These are phyloP conservation scores for Acanthacorydalis orientalis DNA, from an alignment of 2,888 invertebrate genomes.

Conservation along the genomic window DNA sequence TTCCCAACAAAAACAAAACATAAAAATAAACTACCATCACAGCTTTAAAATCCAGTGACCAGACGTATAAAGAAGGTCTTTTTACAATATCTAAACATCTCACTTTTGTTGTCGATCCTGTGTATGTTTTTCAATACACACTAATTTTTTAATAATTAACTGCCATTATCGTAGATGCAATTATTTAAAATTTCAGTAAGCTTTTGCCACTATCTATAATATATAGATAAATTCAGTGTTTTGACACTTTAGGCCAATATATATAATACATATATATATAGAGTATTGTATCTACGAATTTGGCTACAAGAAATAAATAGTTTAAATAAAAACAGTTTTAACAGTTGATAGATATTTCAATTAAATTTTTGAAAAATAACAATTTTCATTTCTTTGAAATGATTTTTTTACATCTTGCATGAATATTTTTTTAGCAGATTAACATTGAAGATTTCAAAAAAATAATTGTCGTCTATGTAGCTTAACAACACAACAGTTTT, in stretches of 20 bases:
- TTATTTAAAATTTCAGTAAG: not conserved
- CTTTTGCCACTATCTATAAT: too few relatives aligned
- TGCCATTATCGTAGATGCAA: constrained; percentile 17
- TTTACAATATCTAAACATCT: constrained; percentile 27
- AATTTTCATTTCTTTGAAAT: constrained; percentile 5
- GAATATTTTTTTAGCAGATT: not conserved
- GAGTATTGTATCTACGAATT: constrained; percentile 3
- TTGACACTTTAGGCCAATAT: constrained; percentile 2
- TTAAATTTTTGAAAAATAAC: constrained; percentile 2
- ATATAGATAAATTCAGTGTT: not conserved
- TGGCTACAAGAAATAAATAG: constrained; percentile 2
- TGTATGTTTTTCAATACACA: constrained; percentile 20
- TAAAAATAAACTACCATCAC: constrained; percentile 23
- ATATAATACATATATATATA: not conserved
- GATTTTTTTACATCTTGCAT: constrained; percentile 1
- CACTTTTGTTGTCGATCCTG: constrained; percentile 30
- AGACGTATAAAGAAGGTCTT: constrained; percentile 17
- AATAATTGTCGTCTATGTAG: too few relatives aligned
- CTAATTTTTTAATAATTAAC: constrained; percentile 20
- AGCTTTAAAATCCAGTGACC: constrained; percentile 23
- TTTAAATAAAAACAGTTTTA: too few relatives aligned
- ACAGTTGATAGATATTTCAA: too few relatives aligned
- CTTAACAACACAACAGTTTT: not conserved
- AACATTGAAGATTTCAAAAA: too few relatives aligned
- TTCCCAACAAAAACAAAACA: too few relatives aligned